Conservation (phyloP, 2,113 vertebrate species). For the Salvelinus sp. region DNA sequence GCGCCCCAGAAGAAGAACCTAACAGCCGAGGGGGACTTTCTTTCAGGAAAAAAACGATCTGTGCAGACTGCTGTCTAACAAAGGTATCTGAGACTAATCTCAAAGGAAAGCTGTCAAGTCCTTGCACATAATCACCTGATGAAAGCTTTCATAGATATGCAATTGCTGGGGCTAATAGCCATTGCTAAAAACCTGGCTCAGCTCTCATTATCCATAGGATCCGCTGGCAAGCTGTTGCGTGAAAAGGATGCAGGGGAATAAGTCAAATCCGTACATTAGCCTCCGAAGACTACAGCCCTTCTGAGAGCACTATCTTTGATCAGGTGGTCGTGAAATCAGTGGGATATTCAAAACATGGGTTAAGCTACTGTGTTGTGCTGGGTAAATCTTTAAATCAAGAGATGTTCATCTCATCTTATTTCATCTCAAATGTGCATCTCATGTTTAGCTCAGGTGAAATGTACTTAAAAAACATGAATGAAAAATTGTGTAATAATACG, state of each 20-base stretch:
- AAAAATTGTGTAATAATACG: neutral
- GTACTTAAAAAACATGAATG: neutral
- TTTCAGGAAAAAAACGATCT: conserved; percentile 12
- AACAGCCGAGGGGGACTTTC: conserved; percentile 31
- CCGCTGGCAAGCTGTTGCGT: conserved; percentile 55
- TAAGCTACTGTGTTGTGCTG: neutral
- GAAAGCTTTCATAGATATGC: conserved; percentile 75
- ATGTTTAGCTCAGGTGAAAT: neutral
- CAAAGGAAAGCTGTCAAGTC: conserved; percentile 71
- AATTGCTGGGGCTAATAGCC: conserved; percentile 62
- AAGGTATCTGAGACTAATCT: conserved; percentile 68
- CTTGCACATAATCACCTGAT: conserved; percentile 66
- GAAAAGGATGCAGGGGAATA: conserved; percentile 40
- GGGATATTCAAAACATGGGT: too few species aligned
- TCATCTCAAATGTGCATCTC: neutral
- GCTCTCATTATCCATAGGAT: conserved; percentile 62
- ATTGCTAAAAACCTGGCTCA: conserved; percentile 60
- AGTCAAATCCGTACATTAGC: conserved; percentile 51
- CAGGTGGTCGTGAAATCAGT: neutral
- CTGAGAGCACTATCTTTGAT: neutral
- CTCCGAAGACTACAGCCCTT: conserved; percentile 49
- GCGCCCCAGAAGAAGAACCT: conserved; percentile 1
- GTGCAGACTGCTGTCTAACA: conserved; percentile 57
- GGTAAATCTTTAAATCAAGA: neutral
- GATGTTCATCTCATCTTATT: neutral